Evolutionary conservation across 1,140 invertebrate species (phyloP).

Genomic region (Caenorhabditis latens): DNA sequence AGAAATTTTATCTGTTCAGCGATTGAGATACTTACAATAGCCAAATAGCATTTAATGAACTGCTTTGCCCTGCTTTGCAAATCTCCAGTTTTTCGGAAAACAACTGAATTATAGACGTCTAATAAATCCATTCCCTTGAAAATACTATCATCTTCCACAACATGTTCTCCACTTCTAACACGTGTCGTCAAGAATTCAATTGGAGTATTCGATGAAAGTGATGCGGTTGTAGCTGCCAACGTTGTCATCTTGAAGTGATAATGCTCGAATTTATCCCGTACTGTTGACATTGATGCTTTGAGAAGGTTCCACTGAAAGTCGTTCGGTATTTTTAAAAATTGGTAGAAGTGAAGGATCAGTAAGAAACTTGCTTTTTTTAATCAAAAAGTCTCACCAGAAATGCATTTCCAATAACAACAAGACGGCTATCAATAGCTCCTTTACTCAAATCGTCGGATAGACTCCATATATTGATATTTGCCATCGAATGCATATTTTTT

Average conservation of each 20-base stretch:
- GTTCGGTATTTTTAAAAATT: not conserved
- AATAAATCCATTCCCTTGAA: not conserved
- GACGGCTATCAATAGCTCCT: slow-evolving; percentile 1
- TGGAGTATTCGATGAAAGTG: not conserved
- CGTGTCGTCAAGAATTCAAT: not conserved
- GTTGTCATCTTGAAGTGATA: slow-evolving; percentile 37
- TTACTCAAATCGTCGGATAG: slow-evolving; percentile 5
- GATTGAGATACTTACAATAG: not conserved
- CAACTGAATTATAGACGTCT: slow-evolving; percentile 19
- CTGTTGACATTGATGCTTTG: not conserved
- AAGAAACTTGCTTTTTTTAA: no score
- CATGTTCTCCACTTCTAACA: not conserved
- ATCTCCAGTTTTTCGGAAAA: slow-evolving; percentile 29
- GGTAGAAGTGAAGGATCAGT: no score
- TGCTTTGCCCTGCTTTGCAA: not conserved
- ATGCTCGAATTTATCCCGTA: slow-evolving; percentile 27
- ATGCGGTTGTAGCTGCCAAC: not conserved
- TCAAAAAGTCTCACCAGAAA: not conserved
- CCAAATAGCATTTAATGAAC: not conserved
- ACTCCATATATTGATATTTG: slow-evolving; percentile 19
- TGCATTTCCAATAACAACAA: slow-evolving; percentile 23
- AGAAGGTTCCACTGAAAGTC: slow-evolving; percentile 31
- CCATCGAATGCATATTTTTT: not conserved
- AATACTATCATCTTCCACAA: not conserved
- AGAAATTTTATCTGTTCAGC: not conserved